Base-by-base conservation (phyloP, 1,140 invertebrate genomes). In the Caerostris darwini region DNA sequence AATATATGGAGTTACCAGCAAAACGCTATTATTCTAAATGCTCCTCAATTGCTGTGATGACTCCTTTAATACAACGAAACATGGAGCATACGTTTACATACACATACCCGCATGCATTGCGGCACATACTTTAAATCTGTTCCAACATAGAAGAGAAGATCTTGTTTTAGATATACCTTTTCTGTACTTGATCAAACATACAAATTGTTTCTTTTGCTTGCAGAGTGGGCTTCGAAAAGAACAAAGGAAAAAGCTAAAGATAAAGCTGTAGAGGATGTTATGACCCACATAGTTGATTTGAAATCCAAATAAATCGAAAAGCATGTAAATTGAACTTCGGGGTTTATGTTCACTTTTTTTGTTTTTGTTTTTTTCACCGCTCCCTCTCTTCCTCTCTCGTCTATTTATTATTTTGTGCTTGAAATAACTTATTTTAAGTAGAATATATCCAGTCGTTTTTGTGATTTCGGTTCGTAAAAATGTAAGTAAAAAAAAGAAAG, bases 261-360 rank as follows among this genome's bases (percentile, higher is more conserved):
- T 14, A 61, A 12, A 17, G 90, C n/a, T 56, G 69, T 56, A 87
- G n/a, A 87, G n/a, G 34, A 56, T 10, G 64, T 12, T 61, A 90
- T 71, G 82, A 71, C 83, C 58, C 34, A 93, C 59, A 59, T 85
- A 19, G 91, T 71, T 93, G 91, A 93, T 93, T 93, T 87, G 91
- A 87, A 93, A 93, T 53, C 61, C 64, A 93, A 93, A 93, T 87
- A 93, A 93, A 93, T 93, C 81, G 91, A 71, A 87, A 93, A 56
- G 91, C 61, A 93, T 67, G 83, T 87, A 93, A 87, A 93, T 93
- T 93, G 91, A 93, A 93, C 82, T 87, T 69, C 59, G n/a, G 61
- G 58, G 87, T 89, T 89, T 89, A 64, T 17, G 61, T 56, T 34
- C 7, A 5, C 12, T 12, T 56, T 7, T 54, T 14, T 85, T 17